These are phyloP conservation scores for Luffia ferchaultella DNA, from an alignment of 2,888 invertebrate species.

Conservation along the genomic window DNA sequence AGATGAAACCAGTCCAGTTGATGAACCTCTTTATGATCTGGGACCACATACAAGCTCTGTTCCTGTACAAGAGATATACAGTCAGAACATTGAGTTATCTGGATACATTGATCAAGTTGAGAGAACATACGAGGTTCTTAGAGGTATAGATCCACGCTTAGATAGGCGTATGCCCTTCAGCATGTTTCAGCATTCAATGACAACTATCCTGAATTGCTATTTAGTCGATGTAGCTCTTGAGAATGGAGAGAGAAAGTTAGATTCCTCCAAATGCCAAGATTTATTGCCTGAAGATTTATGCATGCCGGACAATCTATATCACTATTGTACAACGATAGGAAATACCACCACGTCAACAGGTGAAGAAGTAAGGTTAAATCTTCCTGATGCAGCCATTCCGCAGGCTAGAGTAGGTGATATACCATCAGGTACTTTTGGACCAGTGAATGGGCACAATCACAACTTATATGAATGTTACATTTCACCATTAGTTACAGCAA, in stretches of 20 bases:
- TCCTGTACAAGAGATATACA: constrained; percentile 17
- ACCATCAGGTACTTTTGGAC: constrained; percentile 8
- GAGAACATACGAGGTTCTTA: constrained; percentile 6
- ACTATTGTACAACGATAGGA: constrained; percentile 12
- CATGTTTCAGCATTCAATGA: constrained; percentile 21
- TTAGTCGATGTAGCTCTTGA: constrained; percentile 12
- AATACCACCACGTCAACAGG: constrained; percentile 16
- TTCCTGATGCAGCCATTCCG: constrained; percentile 14
- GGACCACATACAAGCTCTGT: constrained; percentile 19
- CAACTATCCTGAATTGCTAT: constrained; percentile 15
- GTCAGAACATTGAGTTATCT: constrained; percentile 18
- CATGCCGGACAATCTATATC: constrained; percentile 12
- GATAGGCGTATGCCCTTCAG: constrained; percentile 15
- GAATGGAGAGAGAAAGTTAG: constrained; percentile 15
- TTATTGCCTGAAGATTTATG: not conserved
- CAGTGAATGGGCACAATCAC: not conserved
- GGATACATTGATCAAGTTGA: constrained; percentile 10
- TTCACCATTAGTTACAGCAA: no score
- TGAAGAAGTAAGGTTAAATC: constrained; percentile 15
- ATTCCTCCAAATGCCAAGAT: constrained; percentile 12
- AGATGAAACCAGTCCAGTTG: constrained; percentile 16
- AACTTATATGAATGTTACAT: constrained; percentile 1
- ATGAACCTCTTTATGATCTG: constrained; percentile 21
- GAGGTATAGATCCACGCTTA: constrained; percentile 1
- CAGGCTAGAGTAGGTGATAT: constrained; percentile 9